Conservation (phyloP, 2,113 vertebrate genomes). For the Amblyopsis rosae region DNA sequence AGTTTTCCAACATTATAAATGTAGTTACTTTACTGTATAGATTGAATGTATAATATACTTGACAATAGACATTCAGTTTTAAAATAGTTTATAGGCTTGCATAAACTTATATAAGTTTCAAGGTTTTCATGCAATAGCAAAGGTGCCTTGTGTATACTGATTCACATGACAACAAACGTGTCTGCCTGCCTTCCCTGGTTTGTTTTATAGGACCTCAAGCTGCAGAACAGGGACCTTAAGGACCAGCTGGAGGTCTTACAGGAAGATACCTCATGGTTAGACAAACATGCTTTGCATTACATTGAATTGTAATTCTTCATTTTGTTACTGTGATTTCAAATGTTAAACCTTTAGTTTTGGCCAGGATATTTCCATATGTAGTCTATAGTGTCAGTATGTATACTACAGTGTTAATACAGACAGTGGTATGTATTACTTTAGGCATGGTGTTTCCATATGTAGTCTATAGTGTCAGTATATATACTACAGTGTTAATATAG, state of each 20-base stretch:
- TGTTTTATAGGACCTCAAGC: slow-evolving; percentile 56
- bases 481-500: too few relatives aligned
- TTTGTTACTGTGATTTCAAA: not conserved
- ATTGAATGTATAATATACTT: not conserved
- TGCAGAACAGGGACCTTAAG: slow-evolving; percentile 42
- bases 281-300: not conserved
- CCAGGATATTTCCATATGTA: too few relatives aligned
- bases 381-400: too few relatives aligned
- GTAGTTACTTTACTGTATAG: slow-evolving; percentile 20
- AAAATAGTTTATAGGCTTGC: not conserved
- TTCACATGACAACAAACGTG: too few relatives aligned
- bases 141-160: not conserved
- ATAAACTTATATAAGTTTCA: not conserved
- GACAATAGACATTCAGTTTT: not conserved
- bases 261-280: slow-evolving; percentile 51
- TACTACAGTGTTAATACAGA: too few relatives aligned
- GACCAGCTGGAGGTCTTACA: slow-evolving; percentile 47
- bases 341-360: too few relatives aligned
- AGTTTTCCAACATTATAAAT: slow-evolving; percentile 50
- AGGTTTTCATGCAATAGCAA: not conserved
- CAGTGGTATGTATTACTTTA: too few relatives aligned
- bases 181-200: slow-evolving; percentile 15
- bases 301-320: not conserved
- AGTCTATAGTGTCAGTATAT: not conserved
- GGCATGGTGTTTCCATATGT: too few relatives aligned